phyloP scores from a whole-genome alignment of 2,888 invertebrate species.

The Miltochrista miniata region DNA sequence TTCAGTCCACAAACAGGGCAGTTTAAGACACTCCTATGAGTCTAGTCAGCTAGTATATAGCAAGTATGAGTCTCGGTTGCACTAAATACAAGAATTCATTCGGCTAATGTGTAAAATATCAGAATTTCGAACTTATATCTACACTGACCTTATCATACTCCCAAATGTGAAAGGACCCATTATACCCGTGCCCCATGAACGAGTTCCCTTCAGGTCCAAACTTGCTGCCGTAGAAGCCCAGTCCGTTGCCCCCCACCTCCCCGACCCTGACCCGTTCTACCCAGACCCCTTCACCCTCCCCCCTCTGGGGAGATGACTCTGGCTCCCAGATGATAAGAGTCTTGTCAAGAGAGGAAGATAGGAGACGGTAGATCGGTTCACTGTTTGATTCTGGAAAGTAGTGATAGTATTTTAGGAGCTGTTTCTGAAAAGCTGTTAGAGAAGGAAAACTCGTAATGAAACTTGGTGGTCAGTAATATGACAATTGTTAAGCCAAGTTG shows the following conservation, averaged over 20 bases:
- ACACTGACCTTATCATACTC: constrained; percentile 72
- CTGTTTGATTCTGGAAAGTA: constrained; percentile 19
- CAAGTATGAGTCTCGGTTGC: too few relatives aligned
- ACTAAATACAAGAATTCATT: too few relatives aligned
- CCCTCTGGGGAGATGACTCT: constrained; percentile 43
- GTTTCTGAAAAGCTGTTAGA: too few relatives aligned
- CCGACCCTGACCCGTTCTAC: constrained; percentile 93
- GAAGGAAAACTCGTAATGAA: too few relatives aligned
- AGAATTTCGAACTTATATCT: too few relatives aligned
- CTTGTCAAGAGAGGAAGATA: constrained; percentile 96
- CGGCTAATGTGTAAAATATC: too few relatives aligned
- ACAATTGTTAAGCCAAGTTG: too few relatives aligned
- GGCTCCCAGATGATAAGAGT: constrained; percentile 95
- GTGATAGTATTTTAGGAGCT: too few relatives aligned
- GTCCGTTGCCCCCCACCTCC: constrained; percentile 95
- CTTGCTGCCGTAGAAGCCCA: constrained; percentile 96
- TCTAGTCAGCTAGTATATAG: too few relatives aligned
- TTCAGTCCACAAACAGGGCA: too few relatives aligned
- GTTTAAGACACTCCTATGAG: too few relatives aligned
- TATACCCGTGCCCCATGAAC: constrained; percentile 94
- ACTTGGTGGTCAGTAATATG: too few relatives aligned
- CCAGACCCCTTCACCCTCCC: constrained; percentile 86
- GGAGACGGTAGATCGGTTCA: constrained; percentile 77
- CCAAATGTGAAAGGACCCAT: constrained; percentile 97
- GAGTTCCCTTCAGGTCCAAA: constrained; percentile 87